Conservation (phyloP, 2,888 invertebrate genomes). For the Caenorhabditis sp. region DNA sequence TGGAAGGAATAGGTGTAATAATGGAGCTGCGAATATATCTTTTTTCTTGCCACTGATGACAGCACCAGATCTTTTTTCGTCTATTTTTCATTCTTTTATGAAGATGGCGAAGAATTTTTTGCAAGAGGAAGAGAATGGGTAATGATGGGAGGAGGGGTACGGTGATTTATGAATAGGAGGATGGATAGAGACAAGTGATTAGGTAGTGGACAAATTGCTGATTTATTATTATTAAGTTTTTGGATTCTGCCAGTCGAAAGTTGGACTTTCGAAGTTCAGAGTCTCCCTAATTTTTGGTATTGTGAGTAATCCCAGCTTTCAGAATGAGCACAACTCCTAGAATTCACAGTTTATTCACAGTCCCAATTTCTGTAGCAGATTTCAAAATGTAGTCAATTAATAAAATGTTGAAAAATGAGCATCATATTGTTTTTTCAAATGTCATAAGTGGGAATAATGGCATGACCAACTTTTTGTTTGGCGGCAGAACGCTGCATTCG, state of each 20-base stretch:
- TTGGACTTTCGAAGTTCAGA: too few relatives aligned
- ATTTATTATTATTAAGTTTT: too few relatives aligned
- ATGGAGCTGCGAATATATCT: conserved; percentile 40
- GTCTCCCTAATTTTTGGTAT: background rate
- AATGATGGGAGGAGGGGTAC: background rate
- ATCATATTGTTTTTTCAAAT: background rate
- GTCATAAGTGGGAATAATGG: background rate
- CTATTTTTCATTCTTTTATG: conserved; percentile 8
- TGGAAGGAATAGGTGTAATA: conserved; percentile 41
- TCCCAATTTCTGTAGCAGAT: too few relatives aligned
- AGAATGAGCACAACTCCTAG: too few relatives aligned
- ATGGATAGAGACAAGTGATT: conserved; percentile 4
- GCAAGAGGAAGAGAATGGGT: conserved; percentile 10
- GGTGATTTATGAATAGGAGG: conserved; percentile 17
- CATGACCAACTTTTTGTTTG: background rate
- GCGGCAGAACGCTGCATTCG: background rate
- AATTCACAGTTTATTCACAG: too few relatives aligned
- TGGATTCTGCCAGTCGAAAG: too few relatives aligned
- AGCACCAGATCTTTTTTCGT: conserved; percentile 14
- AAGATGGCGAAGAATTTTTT: background rate
- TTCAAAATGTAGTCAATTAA: too few relatives aligned
- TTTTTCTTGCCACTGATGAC: conserved; percentile 1
- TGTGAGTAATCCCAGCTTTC: too few relatives aligned
- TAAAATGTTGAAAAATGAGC: background rate
- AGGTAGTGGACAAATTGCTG: background rate